Conservation (phyloP, 1,140 invertebrate genomes). For the Pseudomyrmex flavicornis region DNA sequence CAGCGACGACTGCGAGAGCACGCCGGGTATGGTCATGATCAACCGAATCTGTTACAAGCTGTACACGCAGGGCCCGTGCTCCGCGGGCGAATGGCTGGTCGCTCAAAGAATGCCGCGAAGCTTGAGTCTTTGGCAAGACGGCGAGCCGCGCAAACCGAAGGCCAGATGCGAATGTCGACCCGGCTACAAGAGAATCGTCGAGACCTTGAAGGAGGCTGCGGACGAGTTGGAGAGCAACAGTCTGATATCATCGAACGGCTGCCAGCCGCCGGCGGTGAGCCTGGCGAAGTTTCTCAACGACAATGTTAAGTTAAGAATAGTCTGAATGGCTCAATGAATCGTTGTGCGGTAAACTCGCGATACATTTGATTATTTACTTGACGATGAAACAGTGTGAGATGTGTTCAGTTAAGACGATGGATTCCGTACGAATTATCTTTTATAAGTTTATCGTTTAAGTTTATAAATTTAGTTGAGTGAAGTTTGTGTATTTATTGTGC, state of each 20-base stretch:
- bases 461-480: neutral
- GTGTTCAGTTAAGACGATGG: neutral
- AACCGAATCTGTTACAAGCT: slow-evolving; percentile 89
- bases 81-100: slow-evolving; percentile 90
- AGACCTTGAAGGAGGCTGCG: slow-evolving; percentile 38
- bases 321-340: slow-evolving; percentile 9
- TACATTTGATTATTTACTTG: neutral
- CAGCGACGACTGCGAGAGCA: slow-evolving; percentile 84
- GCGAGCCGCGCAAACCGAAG: slow-evolving; percentile 74
- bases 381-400: neutral
- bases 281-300: slow-evolving; percentile 85
- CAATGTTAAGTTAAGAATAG: slow-evolving; percentile 67
- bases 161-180: slow-evolving; percentile 90
- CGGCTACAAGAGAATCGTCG: slow-evolving; percentile 86
- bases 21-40: slow-evolving; percentile 87
- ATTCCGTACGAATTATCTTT: neutral
- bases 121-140: slow-evolving; percentile 73
- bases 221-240: slow-evolving; percentile 77
- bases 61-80: slow-evolving; percentile 91
- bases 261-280: slow-evolving; percentile 83
- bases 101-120: slow-evolving; percentile 81
- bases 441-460: neutral
- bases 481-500: slow-evolving; percentile 45
- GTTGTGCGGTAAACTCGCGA: neutral
- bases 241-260: slow-evolving; percentile 76